Evolutionary conservation across 1,140 invertebrate species (phyloP).

Genomic region (Cotesia chilonis): DNA sequence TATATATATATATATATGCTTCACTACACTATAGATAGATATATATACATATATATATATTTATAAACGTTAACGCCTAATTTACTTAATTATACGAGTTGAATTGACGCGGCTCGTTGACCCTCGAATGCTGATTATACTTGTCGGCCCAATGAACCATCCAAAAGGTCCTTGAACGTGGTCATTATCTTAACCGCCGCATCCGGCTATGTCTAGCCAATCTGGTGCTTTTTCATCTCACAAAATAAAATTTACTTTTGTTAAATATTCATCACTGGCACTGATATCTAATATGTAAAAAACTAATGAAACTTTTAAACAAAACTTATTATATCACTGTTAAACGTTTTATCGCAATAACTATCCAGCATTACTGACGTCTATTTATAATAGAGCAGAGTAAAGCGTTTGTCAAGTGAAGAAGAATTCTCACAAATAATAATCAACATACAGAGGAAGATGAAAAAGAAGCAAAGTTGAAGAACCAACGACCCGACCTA

Average conservation of each 20-base stretch:
- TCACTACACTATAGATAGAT: too few relatives aligned
- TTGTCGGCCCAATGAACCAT: slow-evolving; percentile 19
- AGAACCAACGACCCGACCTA: slow-evolving; percentile 16
- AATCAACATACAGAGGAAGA: background rate
- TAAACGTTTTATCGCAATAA: too few relatives aligned
- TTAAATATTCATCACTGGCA: too few relatives aligned
- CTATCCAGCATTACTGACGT: too few relatives aligned
- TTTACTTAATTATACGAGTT: slow-evolving; percentile 27
- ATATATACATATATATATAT: too few relatives aligned
- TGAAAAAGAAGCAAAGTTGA: slow-evolving; percentile 15
- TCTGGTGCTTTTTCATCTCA: background rate
- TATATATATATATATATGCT: background rate
- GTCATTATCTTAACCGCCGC: slow-evolving; percentile 19
- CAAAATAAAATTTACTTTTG: too few relatives aligned
- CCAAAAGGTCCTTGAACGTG: slow-evolving; percentile 18
- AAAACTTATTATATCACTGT: too few relatives aligned
- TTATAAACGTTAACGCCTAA: slow-evolving; percentile 19
- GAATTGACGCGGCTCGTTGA: slow-evolving; percentile 10
- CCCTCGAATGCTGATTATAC: slow-evolving; percentile 19
- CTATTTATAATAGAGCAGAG: background rate
- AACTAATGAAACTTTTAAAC: too few relatives aligned
- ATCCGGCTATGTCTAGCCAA: background rate
- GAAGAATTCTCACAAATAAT: background rate
- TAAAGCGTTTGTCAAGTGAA: background rate
- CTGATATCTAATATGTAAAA: too few relatives aligned